Base-by-base conservation (phyloP, 2,113 vertebrate genomes). In the Protomyctophum bolini region DNA sequence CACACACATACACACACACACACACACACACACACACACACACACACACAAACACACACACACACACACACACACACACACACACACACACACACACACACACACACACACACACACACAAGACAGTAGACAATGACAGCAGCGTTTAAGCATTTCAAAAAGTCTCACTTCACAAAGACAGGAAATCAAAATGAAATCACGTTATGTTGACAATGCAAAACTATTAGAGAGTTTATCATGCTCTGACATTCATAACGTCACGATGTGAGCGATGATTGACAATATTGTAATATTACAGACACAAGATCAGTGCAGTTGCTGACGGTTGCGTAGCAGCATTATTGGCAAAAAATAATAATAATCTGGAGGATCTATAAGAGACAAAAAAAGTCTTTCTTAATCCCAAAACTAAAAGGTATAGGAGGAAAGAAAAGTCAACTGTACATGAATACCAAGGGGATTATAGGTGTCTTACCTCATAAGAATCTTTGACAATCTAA, bases 401-500 rank as follows among this genome's bases (percentile, higher is more conserved):
- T 21, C 21, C 21, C 21, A 21, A 21, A 21, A 21, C 21, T 21
- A 21, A 21, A 21, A 21, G 21, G 21, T 21, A 21, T 21, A 21
- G 21, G 21, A 21, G 21, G 21, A 21, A 21, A 21, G 21, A 21
- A 21, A 21, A 21, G 21, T 21, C 86, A 90, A 77, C 90, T 84
- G 86, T 2, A 63, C 29, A 8, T 33, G 48, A 72, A 65, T 11
- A 91, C 88, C 88, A 92, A 90, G 89, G 91, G 94, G 94, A 80
- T 15, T 14, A 70, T 94, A 84, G 89, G 88, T 86, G 87, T 94
- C 97, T 99, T 99, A 99, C 97, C 97, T 99, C 94, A 62, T 96
- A 98, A 94, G 95, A 97, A 92, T 97, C 95, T 97, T 96, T 98
- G 94, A 98, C 95, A 96, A 96, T 98, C 97, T 99, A 98, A 98